Conservation (phyloP, 2,888 invertebrate genomes). For the Drosophila austrosaltans region DNA sequence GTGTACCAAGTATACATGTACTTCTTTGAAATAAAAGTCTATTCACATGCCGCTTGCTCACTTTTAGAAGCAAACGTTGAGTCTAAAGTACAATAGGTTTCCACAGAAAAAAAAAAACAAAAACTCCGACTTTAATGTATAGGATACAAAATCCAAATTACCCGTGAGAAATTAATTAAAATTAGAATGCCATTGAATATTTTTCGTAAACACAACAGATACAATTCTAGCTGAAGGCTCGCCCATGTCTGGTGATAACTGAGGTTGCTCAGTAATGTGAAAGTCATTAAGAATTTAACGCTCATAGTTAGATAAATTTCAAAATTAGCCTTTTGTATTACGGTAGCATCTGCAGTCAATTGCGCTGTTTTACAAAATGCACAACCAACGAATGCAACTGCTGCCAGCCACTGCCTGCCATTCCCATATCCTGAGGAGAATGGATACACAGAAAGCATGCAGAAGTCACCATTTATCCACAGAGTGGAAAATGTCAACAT, state of each 20-base stretch:
- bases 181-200: no score
- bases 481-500: conserved; percentile 81
- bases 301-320: conserved; percentile 70
- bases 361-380: conserved; percentile 59
- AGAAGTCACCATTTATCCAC: conserved; percentile 66
- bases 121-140: no score
- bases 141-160: no score
- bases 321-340: conserved; percentile 66
- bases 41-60: no score
- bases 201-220: no score
- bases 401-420: conserved; percentile 14
- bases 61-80: no score
- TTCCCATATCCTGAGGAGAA: conserved; percentile 34
- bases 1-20: no score
- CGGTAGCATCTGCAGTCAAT: conserved; percentile 73
- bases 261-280: not conserved
- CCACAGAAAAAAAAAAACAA: no score
- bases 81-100: no score
- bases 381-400: conserved; percentile 36
- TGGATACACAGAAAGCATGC: conserved; percentile 29
- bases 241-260: not conserved
- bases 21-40: no score
- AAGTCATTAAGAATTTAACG: conserved; percentile 35
- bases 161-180: no score
- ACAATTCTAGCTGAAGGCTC: not conserved